Evolutionary conservation across 1,140 invertebrate genomes (phyloP), one percentile per base, ranked within the genome.

Genomic region (Oscheius sp.): DNA sequence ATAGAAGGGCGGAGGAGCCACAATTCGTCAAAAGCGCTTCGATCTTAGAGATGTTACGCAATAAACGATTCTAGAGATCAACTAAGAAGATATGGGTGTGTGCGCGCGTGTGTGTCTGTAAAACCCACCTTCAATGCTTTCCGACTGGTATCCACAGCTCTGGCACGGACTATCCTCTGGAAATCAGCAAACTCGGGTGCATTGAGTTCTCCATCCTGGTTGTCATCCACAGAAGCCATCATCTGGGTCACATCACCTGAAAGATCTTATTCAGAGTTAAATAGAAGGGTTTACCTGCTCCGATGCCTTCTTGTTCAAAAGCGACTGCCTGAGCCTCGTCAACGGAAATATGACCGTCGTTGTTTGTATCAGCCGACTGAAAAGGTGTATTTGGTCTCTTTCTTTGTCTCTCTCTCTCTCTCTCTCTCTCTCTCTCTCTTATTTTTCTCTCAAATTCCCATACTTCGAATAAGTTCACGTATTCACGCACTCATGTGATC

Each of bases 251-350:
- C 83, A 38, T 83, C 81, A 0, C 79, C 66, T 68, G 66, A 34
- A 63, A 13, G n/a, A 63, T 26, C 23, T 45, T 45, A 18, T n/a
- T n/a, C 10, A 42, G 38, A 42, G 10, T 10, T 42, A 42, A 42
- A 42, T n/a, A 42, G n/a, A n/a, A 42, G 38, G n/a, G 38, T n/a
- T 26, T 32, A 63, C 61, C 80, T 3, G 80, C 77, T 45, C 80
- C 80, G 49, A 83, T 83, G n/a, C 81, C 81, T 74, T 83, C 81
- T 59, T 83, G 81, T 59, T 83, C 82, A 61, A 84, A 84, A 29
- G 79, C 79, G 45, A 82, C 80, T 34, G 74, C 69, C 52, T 84
- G 83, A n/a, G 81, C 81, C 65, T 83, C 81, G n/a, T 73, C 79
- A 20, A 83, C 35, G 29, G 84, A 76, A 62, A 83, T 83, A 34